phyloP scores from a whole-genome alignment of 2,113 vertebrate species.

The Caretta caretta region DNA sequence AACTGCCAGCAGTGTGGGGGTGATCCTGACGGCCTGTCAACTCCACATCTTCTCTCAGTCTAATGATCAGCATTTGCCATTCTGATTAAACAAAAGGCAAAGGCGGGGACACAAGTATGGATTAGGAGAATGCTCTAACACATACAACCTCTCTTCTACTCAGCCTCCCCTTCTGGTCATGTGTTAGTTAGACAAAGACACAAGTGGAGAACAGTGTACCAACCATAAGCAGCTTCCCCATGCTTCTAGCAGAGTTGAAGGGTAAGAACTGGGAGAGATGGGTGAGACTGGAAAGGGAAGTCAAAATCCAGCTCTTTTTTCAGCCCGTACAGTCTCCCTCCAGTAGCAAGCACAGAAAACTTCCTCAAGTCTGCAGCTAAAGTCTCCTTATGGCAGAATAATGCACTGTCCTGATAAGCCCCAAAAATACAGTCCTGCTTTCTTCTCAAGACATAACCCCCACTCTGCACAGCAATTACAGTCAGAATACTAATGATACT shows the following conservation, averaged over 20 bases:
- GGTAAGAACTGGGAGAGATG: background rate
- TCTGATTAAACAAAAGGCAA: background rate
- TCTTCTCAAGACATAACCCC: conserved; percentile 9
- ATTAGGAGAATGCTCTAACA: background rate
- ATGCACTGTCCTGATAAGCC: background rate
- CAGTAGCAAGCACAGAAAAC: background rate
- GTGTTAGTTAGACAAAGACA: background rate
- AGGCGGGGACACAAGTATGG: background rate
- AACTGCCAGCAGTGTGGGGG: background rate
- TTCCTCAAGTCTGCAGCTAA: background rate
- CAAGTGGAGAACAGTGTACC: background rate
- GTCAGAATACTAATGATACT: conserved; percentile 66
- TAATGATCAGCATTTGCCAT: background rate
- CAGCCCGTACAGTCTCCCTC: background rate
- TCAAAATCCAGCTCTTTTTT: background rate
- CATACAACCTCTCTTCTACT: background rate
- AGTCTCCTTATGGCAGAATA: background rate
- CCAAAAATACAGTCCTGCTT: background rate
- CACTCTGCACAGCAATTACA: conserved; percentile 57
- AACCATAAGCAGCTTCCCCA: background rate
- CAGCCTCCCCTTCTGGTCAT: background rate
- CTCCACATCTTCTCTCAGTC: background rate
- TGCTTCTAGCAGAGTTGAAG: background rate
- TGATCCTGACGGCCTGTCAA: background rate
- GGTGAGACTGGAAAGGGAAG: background rate